phyloP scores from a whole-genome alignment of 2,888 invertebrate species.

The Phyllotreta cruciferae region DNA sequence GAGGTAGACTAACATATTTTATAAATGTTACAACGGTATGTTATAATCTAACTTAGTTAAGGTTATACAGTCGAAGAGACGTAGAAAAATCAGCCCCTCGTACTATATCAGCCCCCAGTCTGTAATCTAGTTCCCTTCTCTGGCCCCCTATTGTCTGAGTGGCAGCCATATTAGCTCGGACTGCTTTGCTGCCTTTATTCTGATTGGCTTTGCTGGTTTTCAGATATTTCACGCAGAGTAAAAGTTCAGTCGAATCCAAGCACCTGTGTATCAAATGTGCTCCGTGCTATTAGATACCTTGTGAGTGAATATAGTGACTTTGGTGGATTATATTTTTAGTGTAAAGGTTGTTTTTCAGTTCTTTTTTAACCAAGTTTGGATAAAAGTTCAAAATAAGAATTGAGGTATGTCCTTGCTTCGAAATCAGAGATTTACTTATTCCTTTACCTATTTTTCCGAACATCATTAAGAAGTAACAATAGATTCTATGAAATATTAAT shows the following conservation, averaged over 20 bases:
- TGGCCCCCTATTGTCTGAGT: conserved; percentile 60
- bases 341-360: conserved; percentile 44
- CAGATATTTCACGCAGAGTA: conserved; percentile 56
- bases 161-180: conserved; percentile 63
- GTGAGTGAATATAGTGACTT: conserved; percentile 47
- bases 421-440: conserved; percentile 35
- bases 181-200: conserved; percentile 60
- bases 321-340: conserved; percentile 48
- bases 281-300: conserved; percentile 50
- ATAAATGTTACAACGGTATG: conserved; percentile 7
- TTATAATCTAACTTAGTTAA: conserved; percentile 44
- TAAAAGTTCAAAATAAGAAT: conserved; percentile 32
- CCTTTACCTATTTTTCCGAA: conserved; percentile 42
- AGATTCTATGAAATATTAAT: conserved; percentile 64
- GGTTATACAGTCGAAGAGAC: conserved; percentile 50
- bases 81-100: conserved; percentile 52
- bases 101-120: conserved; percentile 51
- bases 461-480: conserved; percentile 56
- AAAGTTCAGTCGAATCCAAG: conserved; percentile 51
- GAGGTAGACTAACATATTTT: not conserved
- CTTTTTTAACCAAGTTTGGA: conserved; percentile 37
- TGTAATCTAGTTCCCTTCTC: conserved; percentile 58
- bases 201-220: conserved; percentile 62
- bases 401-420: conserved; percentile 37
- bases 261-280: conserved; percentile 49